Evolutionary conservation across 2,888 invertebrate genomes (phyloP).

Genomic region (Xanthostigma xanthostigma): DNA sequence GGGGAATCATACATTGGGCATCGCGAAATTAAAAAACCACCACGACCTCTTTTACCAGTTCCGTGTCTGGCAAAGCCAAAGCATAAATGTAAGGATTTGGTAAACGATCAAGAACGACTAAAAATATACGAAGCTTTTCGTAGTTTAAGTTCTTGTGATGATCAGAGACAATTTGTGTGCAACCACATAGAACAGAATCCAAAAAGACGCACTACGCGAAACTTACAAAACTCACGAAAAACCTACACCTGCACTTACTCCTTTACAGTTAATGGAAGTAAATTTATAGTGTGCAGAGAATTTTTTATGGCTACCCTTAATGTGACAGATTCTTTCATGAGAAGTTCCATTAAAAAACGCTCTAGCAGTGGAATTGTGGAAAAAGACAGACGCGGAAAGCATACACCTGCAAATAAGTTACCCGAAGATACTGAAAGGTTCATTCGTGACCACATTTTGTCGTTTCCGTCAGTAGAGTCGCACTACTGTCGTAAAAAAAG

Average conservation of each 20-base stretch:
- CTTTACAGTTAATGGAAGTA: slow-evolving; percentile 12
- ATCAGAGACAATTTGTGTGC: slow-evolving; percentile 14
- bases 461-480: slow-evolving; percentile 16
- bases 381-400: slow-evolving; percentile 14
- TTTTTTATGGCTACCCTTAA: slow-evolving; percentile 14
- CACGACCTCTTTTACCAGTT: slow-evolving; percentile 12
- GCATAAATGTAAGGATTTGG: slow-evolving; percentile 12
- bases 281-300: slow-evolving; percentile 10
- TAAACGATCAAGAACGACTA: slow-evolving; percentile 11
- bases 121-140: slow-evolving; percentile 13
- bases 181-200: slow-evolving; percentile 13
- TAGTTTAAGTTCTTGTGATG: slow-evolving; percentile 9
- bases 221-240: slow-evolving; percentile 14
- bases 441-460: slow-evolving; percentile 12
- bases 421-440: slow-evolving; percentile 7
- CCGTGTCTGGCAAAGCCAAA: slow-evolving; percentile 14
- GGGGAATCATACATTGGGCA: slow-evolving; percentile 7
- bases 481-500: slow-evolving; percentile 13
- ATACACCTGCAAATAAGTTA: slow-evolving; percentile 9
- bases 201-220: slow-evolving; percentile 13
- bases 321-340: slow-evolving; percentile 14
- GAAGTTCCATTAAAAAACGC: slow-evolving; percentile 13
- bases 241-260: slow-evolving; percentile 6
- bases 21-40: slow-evolving; percentile 7
- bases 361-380: slow-evolving; percentile 9